Evolutionary conservation across 53 echinoderm and acorn worm genomes (phyloP).

Genomic region (Arbacia lixula): DNA sequence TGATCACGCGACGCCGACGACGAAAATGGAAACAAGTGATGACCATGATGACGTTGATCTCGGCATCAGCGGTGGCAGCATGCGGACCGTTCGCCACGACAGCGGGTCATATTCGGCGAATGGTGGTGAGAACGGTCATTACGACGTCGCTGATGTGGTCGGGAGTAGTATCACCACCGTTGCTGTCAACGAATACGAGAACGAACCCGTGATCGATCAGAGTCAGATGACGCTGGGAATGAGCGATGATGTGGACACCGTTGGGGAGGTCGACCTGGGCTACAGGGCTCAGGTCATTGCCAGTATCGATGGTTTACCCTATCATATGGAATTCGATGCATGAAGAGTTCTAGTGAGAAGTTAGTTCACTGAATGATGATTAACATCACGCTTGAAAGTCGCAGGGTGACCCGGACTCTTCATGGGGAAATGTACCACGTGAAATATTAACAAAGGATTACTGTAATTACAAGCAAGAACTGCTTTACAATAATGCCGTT

Average conservation of each 20-base stretch:
- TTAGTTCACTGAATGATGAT: no score
- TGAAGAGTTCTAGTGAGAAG: no score
- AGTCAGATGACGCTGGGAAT: not conserved
- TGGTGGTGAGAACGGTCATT: not conserved
- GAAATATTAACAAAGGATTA: no score
- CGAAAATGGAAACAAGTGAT: not conserved
- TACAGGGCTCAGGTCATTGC: not conserved
- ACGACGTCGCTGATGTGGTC: not conserved
- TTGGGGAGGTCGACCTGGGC: constrained; percentile 14
- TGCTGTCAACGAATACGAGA: no score
- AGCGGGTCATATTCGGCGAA: constrained; percentile 38
- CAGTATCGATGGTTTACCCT: not conserved
- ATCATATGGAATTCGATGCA: not conserved
- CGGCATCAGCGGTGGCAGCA: not conserved
- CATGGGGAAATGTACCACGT: no score
- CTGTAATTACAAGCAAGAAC: no score
- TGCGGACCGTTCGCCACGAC: constrained; percentile 23
- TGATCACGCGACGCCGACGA: not conserved
- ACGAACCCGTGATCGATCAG: no score
- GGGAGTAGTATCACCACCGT: not conserved
- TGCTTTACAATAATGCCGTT: no score
- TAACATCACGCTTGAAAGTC: no score
- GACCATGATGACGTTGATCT: not conserved
- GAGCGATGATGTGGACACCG: not conserved
- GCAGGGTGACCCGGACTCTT: no score